These are phyloP conservation scores for Toxotes lorentzi DNA, from an alignment of 2,797 vertebrate species.

Conservation along the genomic window DNA sequence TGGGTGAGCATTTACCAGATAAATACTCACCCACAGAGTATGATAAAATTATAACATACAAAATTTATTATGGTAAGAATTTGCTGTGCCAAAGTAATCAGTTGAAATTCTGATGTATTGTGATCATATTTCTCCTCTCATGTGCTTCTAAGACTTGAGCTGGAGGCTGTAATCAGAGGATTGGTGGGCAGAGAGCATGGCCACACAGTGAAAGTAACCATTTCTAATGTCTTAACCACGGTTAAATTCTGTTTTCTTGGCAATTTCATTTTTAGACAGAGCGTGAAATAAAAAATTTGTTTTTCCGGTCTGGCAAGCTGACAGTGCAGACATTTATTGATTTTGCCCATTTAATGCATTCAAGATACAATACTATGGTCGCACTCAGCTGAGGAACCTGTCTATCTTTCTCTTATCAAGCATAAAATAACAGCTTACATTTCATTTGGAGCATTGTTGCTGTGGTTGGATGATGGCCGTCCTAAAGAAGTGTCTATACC, in stretches of 20 bases:
- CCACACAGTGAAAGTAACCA: conserved; percentile 30
- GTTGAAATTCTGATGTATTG: conserved; percentile 2
- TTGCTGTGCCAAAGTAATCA: not conserved
- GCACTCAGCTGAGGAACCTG: conserved; percentile 51
- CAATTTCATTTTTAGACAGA: conserved; percentile 73
- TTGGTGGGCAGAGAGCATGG: conserved; percentile 13
- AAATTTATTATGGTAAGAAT: not conserved
- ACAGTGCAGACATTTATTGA: conserved; percentile 69
- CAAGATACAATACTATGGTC: conserved; percentile 57
- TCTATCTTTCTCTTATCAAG: conserved; percentile 53
- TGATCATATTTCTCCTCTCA: conserved; percentile 30
- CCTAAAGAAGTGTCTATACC: conserved; percentile 7
- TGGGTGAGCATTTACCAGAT: too few species aligned
- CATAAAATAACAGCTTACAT: conserved; percentile 55
- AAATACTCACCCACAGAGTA: not conserved
- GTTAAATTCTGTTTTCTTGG: conserved; percentile 63
- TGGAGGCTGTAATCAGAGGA: conserved; percentile 29
- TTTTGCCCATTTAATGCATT: conserved; percentile 70
- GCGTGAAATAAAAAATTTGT: conserved; percentile 72
- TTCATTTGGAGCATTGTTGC: conserved; percentile 53
- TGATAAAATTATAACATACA: not conserved
- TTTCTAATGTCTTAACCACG: conserved; percentile 59
- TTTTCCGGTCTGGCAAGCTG: conserved; percentile 60
- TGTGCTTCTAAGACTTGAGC: conserved; percentile 17
- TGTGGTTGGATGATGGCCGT: conserved; percentile 4